Evolutionary conservation across 2,888 invertebrate species (phyloP), one percentile per base, ranked within the genome.

Genomic region (Molanna angustata): DNA sequence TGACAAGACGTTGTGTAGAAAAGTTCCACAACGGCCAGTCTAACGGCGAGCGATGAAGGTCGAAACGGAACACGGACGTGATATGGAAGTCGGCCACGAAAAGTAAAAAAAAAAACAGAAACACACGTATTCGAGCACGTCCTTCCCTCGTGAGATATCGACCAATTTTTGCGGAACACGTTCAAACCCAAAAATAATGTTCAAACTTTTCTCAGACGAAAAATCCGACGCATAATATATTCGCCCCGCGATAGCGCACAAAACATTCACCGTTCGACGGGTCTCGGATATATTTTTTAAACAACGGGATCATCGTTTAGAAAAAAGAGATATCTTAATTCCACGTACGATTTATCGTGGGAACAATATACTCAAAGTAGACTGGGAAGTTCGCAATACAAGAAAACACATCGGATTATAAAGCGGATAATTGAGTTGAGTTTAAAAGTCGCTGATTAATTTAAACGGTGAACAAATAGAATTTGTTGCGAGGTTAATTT

Each of bases 121-220:
- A 33, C 33, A 18, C 42, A 18, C 32, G 46, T 33, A 40, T 32
- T 37, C 40, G 9, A 40, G 41, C 53, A 53, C 53, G 53, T 49
- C 43, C 48, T 21, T 42, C 49, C 39, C 47, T 14, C 39, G 53
- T 49, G 49, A 50, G 50, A 50, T 43, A 44, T 48, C 49, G 57
- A 52, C 49, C 52, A 57, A 57, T 57, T 57, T 49, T 54, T 57
- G 52, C 57, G 49, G 42, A 41, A 49, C 57, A 57, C 57, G 57
- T 57, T 49, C 35, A 43, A 47, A 52, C 54, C 57, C 57, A 44
- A 57, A 57, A 57, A 57, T 57, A 57, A 57, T 57, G 57, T 52
- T 52, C 52, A 43, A 53, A 50, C 37, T 51, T 51, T 51, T 19
- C 54, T n/a, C 47, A 21, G 27, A 39, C 51, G 45, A 52, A 48